Base-by-base conservation (phyloP, 1,140 invertebrate species). In the Dufourea novaeangliae region DNA sequence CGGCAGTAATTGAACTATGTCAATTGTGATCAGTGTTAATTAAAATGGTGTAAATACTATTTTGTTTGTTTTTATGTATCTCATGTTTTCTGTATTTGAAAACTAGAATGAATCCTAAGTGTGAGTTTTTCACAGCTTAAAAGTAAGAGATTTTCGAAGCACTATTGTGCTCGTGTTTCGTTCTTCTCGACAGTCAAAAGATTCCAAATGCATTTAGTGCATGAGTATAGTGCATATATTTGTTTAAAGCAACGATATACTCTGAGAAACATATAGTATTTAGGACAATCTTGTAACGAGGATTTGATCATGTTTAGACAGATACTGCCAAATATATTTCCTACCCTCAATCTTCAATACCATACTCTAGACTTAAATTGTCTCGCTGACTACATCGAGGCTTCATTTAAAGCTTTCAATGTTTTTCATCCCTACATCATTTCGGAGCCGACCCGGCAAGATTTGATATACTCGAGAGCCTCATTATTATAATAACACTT, bases 251-350 rank as follows among this genome's bases (percentile, higher is more conserved):
- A 22, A 71, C 50, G 63, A 84, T 84, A 84, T 84, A 84, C 78
- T 80, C 82, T 84, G 82, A 61, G 2, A 84, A 84, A 83, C 72
- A 71, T 84, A 64, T 78, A 84, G 80, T 84, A 84, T 57, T 80
- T 73, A 37, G 29, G 52, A 52, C 32, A 78, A 78, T 74, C 62
- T 29, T 78, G 62, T 68, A 84, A 80, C 74, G 7, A 81, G 52
- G 41, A 64, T 81, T 84, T 84, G 68, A 84, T 81, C 72, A 39
- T 12, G 46, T 63, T 83, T 71, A 69, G 67, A 25, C 67, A 72
- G 79, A 85, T 85, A 85, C 79, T 85, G 79, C 77, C 44, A 72
- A 85, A 57, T 71, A 50, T 76, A 85, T 52, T 82, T 82, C 82
- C 67, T 66, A 41, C 69, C 71, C 37, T 41, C 32, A 56, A 34